Conservation (phyloP, 1,140 invertebrate genomes). For the Acyrthosiphon pisum region DNA sequence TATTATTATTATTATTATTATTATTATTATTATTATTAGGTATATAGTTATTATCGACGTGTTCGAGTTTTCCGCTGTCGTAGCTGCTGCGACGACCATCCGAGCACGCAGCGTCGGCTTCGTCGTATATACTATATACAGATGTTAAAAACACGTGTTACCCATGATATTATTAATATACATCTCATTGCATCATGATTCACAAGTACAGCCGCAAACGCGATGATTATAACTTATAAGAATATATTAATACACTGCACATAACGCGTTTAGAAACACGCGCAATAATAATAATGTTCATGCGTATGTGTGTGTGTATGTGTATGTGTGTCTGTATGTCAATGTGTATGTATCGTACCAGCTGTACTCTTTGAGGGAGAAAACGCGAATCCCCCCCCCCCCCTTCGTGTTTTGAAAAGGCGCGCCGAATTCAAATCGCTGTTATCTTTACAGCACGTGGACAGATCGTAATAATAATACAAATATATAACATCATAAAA, state of each 20-base stretch:
- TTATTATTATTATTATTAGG: not conserved
- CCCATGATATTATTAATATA: not conserved
- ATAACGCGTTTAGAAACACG: not conserved
- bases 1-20: not conserved
- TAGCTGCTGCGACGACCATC: not conserved
- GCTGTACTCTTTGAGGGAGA: not conserved
- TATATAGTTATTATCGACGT: slow-evolving; percentile 3
- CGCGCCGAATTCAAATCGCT: not conserved
- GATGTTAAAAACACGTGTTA: slow-evolving; percentile 10
- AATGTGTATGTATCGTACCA: not conserved
- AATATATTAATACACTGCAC: not conserved
- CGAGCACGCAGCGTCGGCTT: not conserved
- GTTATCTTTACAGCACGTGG: not conserved
- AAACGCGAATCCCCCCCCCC: not conserved
- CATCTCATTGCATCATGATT: not conserved
- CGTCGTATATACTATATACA: not conserved
- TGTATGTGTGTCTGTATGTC: not conserved
- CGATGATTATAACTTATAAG: not conserved
- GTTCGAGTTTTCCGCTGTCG: not conserved
- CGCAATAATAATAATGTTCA: not conserved
- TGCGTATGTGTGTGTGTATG: no score
- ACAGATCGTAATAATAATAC: not conserved
- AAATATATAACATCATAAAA: not conserved
- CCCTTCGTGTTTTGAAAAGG: not conserved
- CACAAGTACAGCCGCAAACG: not conserved